Percentiles rank a stretch among this genome's conserved stretches.
Evolutionary conservation across 2,797 vertebrate species (phyloP).

Genomic region (Falco peregrinus): DNA sequence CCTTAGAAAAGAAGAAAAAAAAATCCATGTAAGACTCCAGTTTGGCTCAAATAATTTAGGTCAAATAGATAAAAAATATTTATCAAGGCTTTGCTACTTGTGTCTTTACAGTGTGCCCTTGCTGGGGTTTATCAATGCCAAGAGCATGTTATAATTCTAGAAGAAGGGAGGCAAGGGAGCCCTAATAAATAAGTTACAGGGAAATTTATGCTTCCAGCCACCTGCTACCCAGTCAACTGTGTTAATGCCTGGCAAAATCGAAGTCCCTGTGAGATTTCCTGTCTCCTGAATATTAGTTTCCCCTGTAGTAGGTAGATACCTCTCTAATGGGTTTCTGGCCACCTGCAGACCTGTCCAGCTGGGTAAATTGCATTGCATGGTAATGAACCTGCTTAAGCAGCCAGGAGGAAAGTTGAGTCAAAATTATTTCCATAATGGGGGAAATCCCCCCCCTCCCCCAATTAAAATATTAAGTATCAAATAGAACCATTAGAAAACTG

Average conservation of each 20-base stretch:
- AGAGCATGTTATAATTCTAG: conserved; percentile 57
- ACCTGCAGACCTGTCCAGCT: conserved; percentile 71
- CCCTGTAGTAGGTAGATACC: conserved; percentile 59
- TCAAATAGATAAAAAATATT: conserved; percentile 55
- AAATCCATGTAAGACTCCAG: neutral
- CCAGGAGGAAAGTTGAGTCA: conserved; percentile 25
- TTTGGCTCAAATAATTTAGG: neutral
- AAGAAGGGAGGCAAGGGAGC: conserved; percentile 59
- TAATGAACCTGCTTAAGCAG: conserved; percentile 61
- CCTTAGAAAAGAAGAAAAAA: neutral
- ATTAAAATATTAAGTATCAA: conserved; percentile 56
- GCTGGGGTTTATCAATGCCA: conserved; percentile 46
- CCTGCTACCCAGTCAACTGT: conserved; percentile 72
- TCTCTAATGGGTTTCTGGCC: conserved; percentile 68
- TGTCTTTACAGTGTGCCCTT: conserved; percentile 58
- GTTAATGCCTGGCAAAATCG: conserved; percentile 67
- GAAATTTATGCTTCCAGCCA: conserved; percentile 72
- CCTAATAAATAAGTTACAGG: conserved; percentile 71
- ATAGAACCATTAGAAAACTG: conserved; percentile 17
- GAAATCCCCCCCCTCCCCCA: neutral
- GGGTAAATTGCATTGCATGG: conserved; percentile 55
- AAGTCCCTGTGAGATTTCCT: conserved; percentile 66
- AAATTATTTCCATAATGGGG: conserved; percentile 33
- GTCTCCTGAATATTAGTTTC: conserved; percentile 69
- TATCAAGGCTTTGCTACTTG: conserved; percentile 35